phyloP scores from a whole-genome alignment of 23 tunicate genomes.

The Clavelina lepadiformis region DNA sequence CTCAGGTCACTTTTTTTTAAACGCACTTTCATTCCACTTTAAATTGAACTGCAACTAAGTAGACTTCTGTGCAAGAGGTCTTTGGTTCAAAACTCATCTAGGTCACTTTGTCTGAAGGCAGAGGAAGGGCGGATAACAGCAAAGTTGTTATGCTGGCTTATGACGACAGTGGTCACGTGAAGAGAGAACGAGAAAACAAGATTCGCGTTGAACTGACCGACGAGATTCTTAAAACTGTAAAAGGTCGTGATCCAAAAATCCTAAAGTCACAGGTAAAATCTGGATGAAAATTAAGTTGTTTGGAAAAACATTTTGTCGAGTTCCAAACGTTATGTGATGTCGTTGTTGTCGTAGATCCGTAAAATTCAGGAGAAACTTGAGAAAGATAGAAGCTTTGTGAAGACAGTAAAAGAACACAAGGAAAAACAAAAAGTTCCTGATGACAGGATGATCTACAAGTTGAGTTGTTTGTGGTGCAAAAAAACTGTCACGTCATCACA shows the following conservation, averaged over 20 bases:
- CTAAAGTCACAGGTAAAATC: constrained; percentile 17
- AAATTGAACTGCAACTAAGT: too few species aligned
- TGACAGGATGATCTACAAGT: background rate
- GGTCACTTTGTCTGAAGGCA: constrained; percentile 15
- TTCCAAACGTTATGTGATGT: too few species aligned
- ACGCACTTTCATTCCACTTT: too few species aligned
- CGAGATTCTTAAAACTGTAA: constrained; percentile 10
- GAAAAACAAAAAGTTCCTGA: background rate
- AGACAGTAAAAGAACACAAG: background rate
- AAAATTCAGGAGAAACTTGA: constrained; percentile 22
- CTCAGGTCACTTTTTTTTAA: too few species aligned
- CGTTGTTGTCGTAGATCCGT: constrained; percentile 11
- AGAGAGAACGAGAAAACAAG: constrained; percentile 41
- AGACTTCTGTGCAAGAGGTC: too few species aligned
- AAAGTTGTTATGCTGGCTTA: constrained; percentile 40
- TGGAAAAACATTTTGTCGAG: background rate
- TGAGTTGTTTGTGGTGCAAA: constrained; percentile 48
- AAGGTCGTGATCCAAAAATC: background rate
- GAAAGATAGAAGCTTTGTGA: constrained; percentile 18
- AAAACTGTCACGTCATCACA: constrained; percentile 32
- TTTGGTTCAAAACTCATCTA: too few species aligned
- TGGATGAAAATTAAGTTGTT: background rate
- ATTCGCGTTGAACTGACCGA: constrained; percentile 28
- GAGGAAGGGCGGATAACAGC: constrained; percentile 76
- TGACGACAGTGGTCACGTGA: constrained; percentile 41